Conservation (phyloP, 1,140 invertebrate species). For the Andrena cerasifolii region DNA sequence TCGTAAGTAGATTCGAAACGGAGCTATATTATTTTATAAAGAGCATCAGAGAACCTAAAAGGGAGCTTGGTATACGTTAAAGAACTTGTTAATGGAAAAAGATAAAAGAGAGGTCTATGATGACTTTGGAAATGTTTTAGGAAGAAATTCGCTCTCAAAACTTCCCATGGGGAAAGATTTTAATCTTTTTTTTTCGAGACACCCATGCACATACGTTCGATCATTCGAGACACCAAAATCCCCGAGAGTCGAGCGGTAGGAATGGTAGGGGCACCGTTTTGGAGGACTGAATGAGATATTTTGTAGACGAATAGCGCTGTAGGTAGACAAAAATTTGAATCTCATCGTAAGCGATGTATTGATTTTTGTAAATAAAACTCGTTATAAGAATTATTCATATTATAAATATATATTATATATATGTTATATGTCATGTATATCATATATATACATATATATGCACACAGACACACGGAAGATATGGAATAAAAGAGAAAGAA, state of each 20-base stretch:
- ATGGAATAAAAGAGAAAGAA: conserved; percentile 40
- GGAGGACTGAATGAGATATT: conserved; percentile 75
- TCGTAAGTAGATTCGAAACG: background rate
- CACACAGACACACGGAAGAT: conserved; percentile 5
- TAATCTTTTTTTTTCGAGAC: conserved; percentile 13
- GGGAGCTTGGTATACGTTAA: background rate
- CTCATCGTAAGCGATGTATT: conserved; percentile 62
- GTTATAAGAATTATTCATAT: conserved; percentile 60
- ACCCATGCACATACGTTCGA: conserved; percentile 12
- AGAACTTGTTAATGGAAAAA: background rate
- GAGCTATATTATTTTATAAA: conserved; percentile 1
- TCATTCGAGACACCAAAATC: background rate
- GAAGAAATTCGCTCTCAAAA: conserved; percentile 2
- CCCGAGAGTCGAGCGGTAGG: conserved; percentile 22
- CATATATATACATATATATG: conserved; percentile 15
- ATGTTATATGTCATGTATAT: conserved; percentile 17
- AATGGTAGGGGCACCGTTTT: conserved; percentile 15
- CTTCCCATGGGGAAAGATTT: background rate
- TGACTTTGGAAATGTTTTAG: conserved; percentile 12
- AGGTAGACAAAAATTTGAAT: conserved; percentile 70
- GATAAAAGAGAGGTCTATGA: background rate
- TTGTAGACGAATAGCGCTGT: conserved; percentile 69
- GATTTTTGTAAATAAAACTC: conserved; percentile 73
- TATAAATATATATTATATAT: conserved; percentile 53
- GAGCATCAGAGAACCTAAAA: too few relatives aligned